Evolutionary conservation across 35 echinoderm and acorn worm genomes (phyloP).

Genomic region (Heliocidaris erythrogramma): DNA sequence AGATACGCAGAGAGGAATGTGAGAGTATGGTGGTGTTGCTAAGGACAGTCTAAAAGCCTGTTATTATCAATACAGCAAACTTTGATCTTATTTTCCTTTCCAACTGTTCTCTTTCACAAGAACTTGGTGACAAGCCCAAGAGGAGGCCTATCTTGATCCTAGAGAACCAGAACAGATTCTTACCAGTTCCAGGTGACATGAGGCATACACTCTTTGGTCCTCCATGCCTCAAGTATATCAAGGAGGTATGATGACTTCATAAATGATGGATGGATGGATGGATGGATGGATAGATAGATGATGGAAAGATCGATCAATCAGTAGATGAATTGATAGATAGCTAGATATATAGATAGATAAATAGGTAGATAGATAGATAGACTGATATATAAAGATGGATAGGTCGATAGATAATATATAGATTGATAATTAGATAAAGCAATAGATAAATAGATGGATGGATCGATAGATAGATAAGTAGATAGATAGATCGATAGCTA

Average conservation of each 20-base stretch:
- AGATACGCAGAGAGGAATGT: too few relatives aligned
- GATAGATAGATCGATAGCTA: neutral
- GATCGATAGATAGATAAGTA: neutral
- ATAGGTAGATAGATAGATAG: neutral
- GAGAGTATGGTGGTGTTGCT: too few relatives aligned
- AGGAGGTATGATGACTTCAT: constrained; percentile 63
- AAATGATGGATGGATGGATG: neutral
- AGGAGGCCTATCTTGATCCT: constrained; percentile 58
- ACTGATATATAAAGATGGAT: neutral
- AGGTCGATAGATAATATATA: neutral
- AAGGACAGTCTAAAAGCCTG: too few relatives aligned
- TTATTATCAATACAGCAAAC: too few relatives aligned
- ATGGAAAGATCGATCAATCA: neutral
- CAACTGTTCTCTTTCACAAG: constrained; percentile 13
- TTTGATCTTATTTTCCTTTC: neutral
- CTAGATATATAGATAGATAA: neutral
- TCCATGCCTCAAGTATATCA: constrained; percentile 77
- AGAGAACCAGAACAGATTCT: constrained; percentile 43
- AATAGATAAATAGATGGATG: neutral
- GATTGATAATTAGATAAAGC: neutral
- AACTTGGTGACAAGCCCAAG: constrained; percentile 63
- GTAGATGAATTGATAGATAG: neutral
- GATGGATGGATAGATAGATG: neutral
- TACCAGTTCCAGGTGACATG: constrained; percentile 73
- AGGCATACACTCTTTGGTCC: constrained; percentile 69